Base-by-base conservation (phyloP, 2,888 invertebrate species). In the Pandemis cinnamomeana region DNA sequence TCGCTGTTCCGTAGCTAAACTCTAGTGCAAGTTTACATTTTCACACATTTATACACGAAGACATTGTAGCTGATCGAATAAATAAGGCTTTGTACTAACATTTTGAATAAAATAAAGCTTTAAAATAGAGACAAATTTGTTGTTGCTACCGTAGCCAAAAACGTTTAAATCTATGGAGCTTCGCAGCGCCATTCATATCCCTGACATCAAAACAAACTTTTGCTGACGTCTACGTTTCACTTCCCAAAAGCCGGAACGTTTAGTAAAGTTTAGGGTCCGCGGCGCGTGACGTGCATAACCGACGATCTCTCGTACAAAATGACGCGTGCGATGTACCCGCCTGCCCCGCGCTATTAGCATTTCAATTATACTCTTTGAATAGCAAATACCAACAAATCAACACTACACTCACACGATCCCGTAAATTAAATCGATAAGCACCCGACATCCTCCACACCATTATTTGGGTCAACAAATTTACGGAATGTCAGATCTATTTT, bases 151-250 rank as follows among this genome's bases (percentile, higher is more conserved):
- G 20, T n/a, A 46, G 62, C 46, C 44, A 46, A 46, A 63, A 51
- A 10, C 51, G 48, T 73, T 69, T 66, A 53, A 73, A 66, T 66
- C 64, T 27, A 63, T 67, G 46, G 20, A n/a, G 42, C 11, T 48
- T 48, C 48, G 42, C 36, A n/a, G 48, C 64, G 64, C 58, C 58
- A 70, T 70, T 73, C 73, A 73, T 73, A 73, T 73, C 73, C 69
- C 69, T 51, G 64, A 64, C 73, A 73, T 73, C 73, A 70, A 73
- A 72, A 72, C 64, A 72, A 72, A 74, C 67, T 71, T 74, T 71
- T 44, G 46, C 74, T 71, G 71, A 74, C 71, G 67, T 71, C 66
- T 74, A 70, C 66, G 74, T 71, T 74, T 71, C 74, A 71, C 70
- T 74, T 74, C 70, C 67, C 71, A 62, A 70, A 70, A 67, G 66